Conservation (phyloP, 2,888 invertebrate genomes). For the Lithosia quadra region DNA sequence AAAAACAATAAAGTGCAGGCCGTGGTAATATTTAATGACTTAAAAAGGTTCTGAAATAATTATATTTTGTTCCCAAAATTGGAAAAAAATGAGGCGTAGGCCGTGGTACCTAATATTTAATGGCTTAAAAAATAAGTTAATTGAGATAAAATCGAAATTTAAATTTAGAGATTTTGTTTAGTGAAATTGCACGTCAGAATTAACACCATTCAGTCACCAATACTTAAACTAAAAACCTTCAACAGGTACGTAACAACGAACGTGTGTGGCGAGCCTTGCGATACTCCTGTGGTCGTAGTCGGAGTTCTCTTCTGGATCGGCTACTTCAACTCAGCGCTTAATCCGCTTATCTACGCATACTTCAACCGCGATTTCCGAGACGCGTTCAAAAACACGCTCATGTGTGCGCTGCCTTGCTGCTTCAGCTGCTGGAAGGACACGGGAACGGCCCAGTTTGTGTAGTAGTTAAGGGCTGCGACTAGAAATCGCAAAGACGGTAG, state of each 20-base stretch:
- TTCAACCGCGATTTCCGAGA: slow-evolving; percentile 93
- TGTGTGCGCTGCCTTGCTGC: slow-evolving; percentile 94
- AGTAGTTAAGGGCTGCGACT: slow-evolving; percentile 61
- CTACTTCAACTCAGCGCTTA: slow-evolving; percentile 88
- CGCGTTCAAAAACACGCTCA: slow-evolving; percentile 96
- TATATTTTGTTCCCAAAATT: too few relatives aligned
- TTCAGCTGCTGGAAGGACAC: slow-evolving; percentile 91
- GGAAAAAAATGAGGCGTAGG: too few relatives aligned
- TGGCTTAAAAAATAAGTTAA: too few relatives aligned
- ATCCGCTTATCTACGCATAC: slow-evolving; percentile 95
- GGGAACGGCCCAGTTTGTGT: slow-evolving; percentile 87
- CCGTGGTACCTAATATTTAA: too few relatives aligned
- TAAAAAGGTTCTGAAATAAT: too few relatives aligned
- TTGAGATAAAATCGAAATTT: too few relatives aligned
- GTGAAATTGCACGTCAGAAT: too few relatives aligned
- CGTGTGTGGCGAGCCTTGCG: slow-evolving; percentile 93
- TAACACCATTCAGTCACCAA: background rate
- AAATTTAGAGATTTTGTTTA: too few relatives aligned
- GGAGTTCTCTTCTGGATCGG: slow-evolving; percentile 98
- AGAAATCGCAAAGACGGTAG: slow-evolving; percentile 40
- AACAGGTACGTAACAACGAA: slow-evolving; percentile 94
- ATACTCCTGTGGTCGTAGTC: slow-evolving; percentile 94
- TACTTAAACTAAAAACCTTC: slow-evolving; percentile 14
- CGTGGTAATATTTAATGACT: too few relatives aligned
- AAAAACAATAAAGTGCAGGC: too few relatives aligned